Percentiles rank a stretch among this genome's conserved stretches.
phyloP scores from a whole-genome alignment of 2,113 vertebrate genomes.

The Hippotragus niger region DNA sequence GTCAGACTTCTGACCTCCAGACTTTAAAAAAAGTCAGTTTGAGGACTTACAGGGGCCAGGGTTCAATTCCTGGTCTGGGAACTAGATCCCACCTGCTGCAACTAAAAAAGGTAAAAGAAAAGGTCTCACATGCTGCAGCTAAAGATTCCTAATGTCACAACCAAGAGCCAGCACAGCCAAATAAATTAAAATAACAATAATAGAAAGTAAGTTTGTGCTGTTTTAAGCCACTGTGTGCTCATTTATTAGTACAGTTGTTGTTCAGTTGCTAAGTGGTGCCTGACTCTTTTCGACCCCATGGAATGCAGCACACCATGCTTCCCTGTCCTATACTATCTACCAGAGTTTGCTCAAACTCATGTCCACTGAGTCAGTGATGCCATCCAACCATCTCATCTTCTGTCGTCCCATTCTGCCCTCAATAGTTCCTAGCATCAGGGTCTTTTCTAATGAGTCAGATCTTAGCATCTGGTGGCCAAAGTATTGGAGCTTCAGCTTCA shows the following conservation, averaged over 20 bases:
- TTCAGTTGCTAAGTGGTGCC: neutral
- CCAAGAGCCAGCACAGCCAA: neutral
- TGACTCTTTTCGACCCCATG: neutral
- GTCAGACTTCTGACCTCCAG: neutral
- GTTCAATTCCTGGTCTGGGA: neutral
- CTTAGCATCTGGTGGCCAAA: neutral
- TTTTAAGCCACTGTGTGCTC: neutral
- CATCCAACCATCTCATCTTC: neutral
- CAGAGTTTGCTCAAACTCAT: neutral
- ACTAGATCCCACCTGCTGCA: neutral
- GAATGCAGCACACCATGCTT: neutral
- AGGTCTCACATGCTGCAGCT: neutral
- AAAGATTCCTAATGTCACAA: neutral
- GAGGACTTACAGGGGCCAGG: neutral
- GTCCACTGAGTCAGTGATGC: neutral
- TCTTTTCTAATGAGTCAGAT: neutral
- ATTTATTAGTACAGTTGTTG: neutral
- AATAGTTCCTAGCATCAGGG: neutral
- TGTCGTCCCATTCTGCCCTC: neutral
- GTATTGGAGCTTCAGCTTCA: neutral
- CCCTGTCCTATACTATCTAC: neutral
- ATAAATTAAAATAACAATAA: neutral
- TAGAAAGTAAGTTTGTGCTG: rapidly evolving
- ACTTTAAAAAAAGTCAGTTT: neutral
- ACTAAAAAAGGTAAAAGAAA: neutral